Evolutionary conservation across 2,888 invertebrate genomes (phyloP).

Genomic region (Sepioteuthis lessoniana): DNA sequence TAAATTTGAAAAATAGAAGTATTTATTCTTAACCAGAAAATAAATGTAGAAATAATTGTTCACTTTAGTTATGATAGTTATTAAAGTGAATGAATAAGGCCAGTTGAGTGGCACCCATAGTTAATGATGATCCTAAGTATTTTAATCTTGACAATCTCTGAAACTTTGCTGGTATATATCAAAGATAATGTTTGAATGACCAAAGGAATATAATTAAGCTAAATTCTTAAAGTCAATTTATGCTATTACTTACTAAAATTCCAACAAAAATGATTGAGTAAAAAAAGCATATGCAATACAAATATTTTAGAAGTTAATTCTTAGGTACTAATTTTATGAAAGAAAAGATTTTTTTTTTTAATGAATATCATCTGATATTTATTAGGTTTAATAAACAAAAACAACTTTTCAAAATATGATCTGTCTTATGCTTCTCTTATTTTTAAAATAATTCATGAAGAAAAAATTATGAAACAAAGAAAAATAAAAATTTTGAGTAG

Average conservation of each 20-base stretch:
- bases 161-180: not conserved
- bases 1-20: too few species aligned
- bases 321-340: too few species aligned
- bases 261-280: not conserved
- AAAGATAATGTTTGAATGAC: not conserved
- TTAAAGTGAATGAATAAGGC: not conserved
- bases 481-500: too few species aligned
- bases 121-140: not conserved
- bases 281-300: not conserved
- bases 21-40: too few species aligned
- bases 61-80: not conserved
- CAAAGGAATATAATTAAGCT: not conserved
- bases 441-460: too few species aligned
- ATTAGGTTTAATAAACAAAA: too few species aligned
- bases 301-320: not conserved
- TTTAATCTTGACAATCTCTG: not conserved
- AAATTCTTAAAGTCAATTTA: not conserved
- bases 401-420: too few species aligned
- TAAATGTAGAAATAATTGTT: not conserved
- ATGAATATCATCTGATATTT: too few species aligned
- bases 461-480: too few species aligned
- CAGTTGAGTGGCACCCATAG: not conserved
- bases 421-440: too few species aligned
- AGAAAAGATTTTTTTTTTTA: too few species aligned
- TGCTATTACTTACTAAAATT: not conserved